Evolutionary conservation across 2,113 vertebrate genomes (phyloP).

Genomic region (Desmodus rotundus): DNA sequence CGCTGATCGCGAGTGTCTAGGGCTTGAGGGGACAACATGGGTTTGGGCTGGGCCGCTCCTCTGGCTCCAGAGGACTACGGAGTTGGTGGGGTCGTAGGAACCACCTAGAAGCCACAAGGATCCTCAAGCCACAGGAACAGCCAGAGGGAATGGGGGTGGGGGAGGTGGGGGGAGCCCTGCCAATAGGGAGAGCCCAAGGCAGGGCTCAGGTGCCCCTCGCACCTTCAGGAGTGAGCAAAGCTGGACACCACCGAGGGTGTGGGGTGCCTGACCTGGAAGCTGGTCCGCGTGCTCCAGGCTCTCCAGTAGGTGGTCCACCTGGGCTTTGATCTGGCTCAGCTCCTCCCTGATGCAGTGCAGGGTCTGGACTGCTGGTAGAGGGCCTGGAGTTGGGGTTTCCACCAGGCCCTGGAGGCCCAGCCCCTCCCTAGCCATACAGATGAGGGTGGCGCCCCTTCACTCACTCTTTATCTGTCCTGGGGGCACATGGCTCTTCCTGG

Average conservation of each 20-base stretch:
- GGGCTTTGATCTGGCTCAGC: slow-evolving; percentile 91
- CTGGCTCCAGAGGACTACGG: background rate
- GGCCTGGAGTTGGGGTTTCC: background rate
- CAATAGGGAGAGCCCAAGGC: background rate
- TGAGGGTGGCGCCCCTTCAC: background rate
- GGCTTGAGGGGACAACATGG: background rate
- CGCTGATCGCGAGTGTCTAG: background rate
- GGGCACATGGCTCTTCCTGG: slow-evolving; percentile 31
- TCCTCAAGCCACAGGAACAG: background rate
- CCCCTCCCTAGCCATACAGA: background rate
- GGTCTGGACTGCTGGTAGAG: slow-evolving; percentile 81
- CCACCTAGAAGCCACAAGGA: background rate
- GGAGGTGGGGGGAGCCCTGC: background rate
- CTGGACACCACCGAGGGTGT: background rate
- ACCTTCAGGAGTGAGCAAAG: background rate
- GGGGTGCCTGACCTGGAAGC: slow-evolving; percentile 71
- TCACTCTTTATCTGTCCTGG: slow-evolving; percentile 52
- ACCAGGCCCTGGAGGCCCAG: background rate
- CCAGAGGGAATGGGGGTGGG: background rate
- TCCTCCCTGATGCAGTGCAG: slow-evolving; percentile 89
- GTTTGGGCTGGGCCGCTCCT: background rate
- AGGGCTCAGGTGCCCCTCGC: background rate
- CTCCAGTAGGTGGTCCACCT: slow-evolving; percentile 89
- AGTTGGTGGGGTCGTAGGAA: background rate
- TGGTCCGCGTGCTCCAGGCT: slow-evolving; percentile 88